Conservation (phyloP, 2,797 vertebrate genomes). For the Cuculus canorus region DNA sequence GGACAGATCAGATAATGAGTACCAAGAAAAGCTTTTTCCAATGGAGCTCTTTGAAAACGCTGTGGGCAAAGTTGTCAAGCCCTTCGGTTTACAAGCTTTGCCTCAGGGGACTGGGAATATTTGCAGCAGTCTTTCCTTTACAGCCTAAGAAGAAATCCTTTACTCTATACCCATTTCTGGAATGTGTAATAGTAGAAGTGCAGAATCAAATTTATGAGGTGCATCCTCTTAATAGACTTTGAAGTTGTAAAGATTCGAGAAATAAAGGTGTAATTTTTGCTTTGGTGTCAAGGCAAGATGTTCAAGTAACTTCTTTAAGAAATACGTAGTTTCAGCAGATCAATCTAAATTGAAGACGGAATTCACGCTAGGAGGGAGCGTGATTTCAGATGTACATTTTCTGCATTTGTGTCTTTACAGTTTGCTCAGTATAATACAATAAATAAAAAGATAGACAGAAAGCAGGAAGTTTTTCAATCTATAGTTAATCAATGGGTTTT, state of each 20-base stretch:
- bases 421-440: neutral
- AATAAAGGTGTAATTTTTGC: neutral
- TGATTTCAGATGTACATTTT: neutral
- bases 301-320: neutral
- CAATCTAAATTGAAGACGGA: neutral
- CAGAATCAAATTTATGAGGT: neutral
- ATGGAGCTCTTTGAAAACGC: constrained; percentile 22
- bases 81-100: constrained; percentile 37
- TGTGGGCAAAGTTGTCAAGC: constrained; percentile 41
- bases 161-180: neutral
- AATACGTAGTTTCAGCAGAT: neutral
- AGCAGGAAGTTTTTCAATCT: neutral
- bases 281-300: neutral
- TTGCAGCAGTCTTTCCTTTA: constrained; percentile 30
- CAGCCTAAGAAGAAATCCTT: constrained; percentile 2
- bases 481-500: neutral
- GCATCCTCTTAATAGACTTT: neutral
- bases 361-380: neutral
- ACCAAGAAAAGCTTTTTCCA: constrained; percentile 33
- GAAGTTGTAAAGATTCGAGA: neutral
- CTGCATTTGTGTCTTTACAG: neutral
- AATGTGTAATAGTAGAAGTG: neutral
- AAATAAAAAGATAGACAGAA: neutral
- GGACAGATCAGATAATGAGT: constrained; percentile 49
- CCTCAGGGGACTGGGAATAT: constrained; percentile 4